A percentile compares a stretch with the other conserved stretches of the same genome.
These are phyloP conservation scores for Dicentrarchus labrax DNA, from an alignment of 2,113 vertebrate species.

Conservation along the genomic window DNA sequence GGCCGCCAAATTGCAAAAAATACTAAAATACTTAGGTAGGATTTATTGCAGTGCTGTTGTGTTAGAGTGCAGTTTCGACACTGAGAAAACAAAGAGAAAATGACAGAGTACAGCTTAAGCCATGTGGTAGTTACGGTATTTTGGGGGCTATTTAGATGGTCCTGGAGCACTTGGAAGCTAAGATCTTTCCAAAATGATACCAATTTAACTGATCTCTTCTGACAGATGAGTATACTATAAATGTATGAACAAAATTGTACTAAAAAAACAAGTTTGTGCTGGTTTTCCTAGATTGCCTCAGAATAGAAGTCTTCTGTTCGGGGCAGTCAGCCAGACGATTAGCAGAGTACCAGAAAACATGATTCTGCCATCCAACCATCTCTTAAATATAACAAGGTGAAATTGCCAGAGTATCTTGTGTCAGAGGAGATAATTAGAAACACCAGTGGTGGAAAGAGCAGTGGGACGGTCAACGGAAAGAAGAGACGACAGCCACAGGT, in stretches of 20 bases:
- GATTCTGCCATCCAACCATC: conserved; percentile 38
- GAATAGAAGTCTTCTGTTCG: conserved; percentile 3
- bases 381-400: conserved; percentile 64
- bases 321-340: conserved; percentile 42
- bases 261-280: conserved; percentile 1
- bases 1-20: too few species aligned
- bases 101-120: neutral
- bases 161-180: neutral
- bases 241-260: conserved; percentile 14
- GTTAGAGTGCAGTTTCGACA: neutral
- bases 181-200: conserved; percentile 9
- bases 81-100: neutral
- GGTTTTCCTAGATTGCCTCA: conserved; percentile 26
- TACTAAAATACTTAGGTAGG: neutral
- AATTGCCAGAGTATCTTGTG: conserved; percentile 65
- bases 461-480: neutral
- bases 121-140: neutral
- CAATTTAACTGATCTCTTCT: conserved; percentile 7
- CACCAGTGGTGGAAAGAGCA: conserved; percentile 24
- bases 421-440: conserved; percentile 69
- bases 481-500: conserved; percentile 52
- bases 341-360: conserved; percentile 38
- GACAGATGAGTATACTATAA: conserved; percentile 2
- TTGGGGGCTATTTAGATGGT: neutral
- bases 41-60: neutral